phyloP scores from a whole-genome alignment of 2,888 invertebrate species.

The Stenoptilia bipunctidactyla region DNA sequence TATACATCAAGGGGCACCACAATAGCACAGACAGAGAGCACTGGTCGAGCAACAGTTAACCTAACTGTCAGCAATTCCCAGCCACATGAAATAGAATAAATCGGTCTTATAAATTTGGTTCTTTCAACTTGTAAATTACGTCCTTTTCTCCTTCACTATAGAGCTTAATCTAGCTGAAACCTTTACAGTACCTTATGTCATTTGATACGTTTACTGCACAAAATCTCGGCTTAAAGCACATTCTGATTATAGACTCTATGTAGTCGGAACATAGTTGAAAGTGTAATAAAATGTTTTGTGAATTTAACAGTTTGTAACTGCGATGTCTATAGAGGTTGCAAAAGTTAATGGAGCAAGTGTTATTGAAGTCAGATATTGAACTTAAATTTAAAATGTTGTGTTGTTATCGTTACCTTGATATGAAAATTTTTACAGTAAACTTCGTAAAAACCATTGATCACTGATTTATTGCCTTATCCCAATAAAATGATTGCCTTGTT shows the following conservation, averaged over 20 bases:
- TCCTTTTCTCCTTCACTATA: slow-evolving; percentile 3
- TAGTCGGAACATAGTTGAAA: slow-evolving; percentile 25
- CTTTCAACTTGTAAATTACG: slow-evolving; percentile 11
- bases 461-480: no score
- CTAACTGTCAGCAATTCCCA: slow-evolving; percentile 57
- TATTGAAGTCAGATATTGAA: slow-evolving; percentile 57
- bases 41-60: slow-evolving; percentile 50
- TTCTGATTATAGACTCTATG: slow-evolving; percentile 14
- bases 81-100: slow-evolving; percentile 50
- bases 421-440: no score
- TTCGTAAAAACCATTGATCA: no score
- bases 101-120: slow-evolving; percentile 25
- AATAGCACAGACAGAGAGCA: slow-evolving; percentile 43
- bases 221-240: slow-evolving; percentile 12
- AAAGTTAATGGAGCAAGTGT: slow-evolving; percentile 59
- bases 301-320: slow-evolving; percentile 25
- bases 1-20: slow-evolving; percentile 44
- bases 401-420: no score
- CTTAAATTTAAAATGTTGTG: slow-evolving; percentile 15
- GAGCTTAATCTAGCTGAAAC: no score
- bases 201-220: not conserved
- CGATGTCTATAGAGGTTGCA: slow-evolving; percentile 41
- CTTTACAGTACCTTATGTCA: no score
- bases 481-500: no score
- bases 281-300: slow-evolving; percentile 19